Percentiles rank a stretch among this genome's conserved stretches.
phyloP scores from a whole-genome alignment of 2,113 vertebrate genomes.

The Paramisgurnus dabryanus region DNA sequence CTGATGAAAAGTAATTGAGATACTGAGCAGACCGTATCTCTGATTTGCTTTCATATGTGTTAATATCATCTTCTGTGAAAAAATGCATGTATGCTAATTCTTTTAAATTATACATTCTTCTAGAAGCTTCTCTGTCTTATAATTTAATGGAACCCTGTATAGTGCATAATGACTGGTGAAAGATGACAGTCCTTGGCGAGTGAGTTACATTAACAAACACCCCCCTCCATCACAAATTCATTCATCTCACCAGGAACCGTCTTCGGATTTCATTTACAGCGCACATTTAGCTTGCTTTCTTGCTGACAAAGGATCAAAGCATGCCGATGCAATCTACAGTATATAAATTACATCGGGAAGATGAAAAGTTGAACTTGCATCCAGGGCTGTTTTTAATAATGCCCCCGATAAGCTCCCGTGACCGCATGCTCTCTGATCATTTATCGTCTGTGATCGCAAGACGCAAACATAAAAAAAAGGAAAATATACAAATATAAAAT shows the following conservation, averaged over 20 bases:
- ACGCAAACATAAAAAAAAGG: too few species aligned
- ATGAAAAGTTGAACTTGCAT: neutral
- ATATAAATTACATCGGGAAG: neutral
- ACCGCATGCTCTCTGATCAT: too few species aligned
- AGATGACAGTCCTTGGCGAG: neutral
- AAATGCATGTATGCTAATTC: neutral
- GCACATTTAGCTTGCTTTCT: conserved; percentile 6
- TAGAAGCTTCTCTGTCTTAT: neutral
- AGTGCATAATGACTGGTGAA: neutral
- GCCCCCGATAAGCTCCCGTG: too few species aligned
- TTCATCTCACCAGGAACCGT: neutral
- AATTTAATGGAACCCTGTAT: neutral
- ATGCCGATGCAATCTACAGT: neutral
- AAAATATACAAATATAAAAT: too few species aligned
- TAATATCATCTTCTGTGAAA: neutral
- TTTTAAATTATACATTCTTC: neutral
- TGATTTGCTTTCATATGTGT: too few species aligned
- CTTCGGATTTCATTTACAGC: conserved; percentile 7
- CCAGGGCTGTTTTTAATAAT: neutral
- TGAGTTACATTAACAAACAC: neutral
- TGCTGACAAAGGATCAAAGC: conserved; percentile 6
- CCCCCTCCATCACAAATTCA: neutral
- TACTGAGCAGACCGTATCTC: too few species aligned
- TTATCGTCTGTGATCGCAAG: neutral
- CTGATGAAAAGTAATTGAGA: too few species aligned